Evolutionary conservation across 1,140 invertebrate species (phyloP), one percentile per base, ranked within the genome.

Genomic region (Pemphigus obesinymphae): DNA sequence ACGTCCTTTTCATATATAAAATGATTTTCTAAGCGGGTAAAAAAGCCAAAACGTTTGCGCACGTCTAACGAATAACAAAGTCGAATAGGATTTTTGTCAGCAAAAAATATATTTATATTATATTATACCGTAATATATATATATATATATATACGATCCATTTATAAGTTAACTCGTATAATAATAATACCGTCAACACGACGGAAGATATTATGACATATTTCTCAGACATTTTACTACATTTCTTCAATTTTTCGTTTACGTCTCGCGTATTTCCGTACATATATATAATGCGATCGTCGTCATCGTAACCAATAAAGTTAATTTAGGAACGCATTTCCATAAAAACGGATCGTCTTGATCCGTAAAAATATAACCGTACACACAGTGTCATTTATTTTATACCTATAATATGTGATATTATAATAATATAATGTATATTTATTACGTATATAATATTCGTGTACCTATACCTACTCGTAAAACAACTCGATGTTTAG

Each of bases 221-320:
- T 23, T 68, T 37, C 31, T 37, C 29, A n/a, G n/a, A 68, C 10
- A 23, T 70, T 23, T 26, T 4, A 43, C n/a, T 15, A 20, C 48
- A 20, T 50, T 50, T 3, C 3, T n/a, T 20, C 15, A 50, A 1
- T 5, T 48, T 48, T 7, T 13, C 45, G 37, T 40, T 40, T 3
- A 66, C n/a, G 48, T 66, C 7, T 63, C 29, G 20, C 10, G 34
- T 66, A 40, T 66, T 40, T n/a, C n/a, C n/a, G n/a, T n/a, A n/a
- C n/a, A n/a, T n/a, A n/a, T n/a, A n/a, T n/a, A n/a, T n/a, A n/a
- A n/a, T n/a, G n/a, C n/a, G n/a, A n/a, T n/a, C n/a, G n/a, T n/a
- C n/a, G n/a, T n/a, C 29, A 66, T 66, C 10, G 20, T n/a, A 15
- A 66, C 63, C n/a, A 66, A 66, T 66, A 66, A 66, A 66, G n/a